Base-by-base conservation (phyloP, 2,888 invertebrate genomes). In the Augiades crinisus region DNA sequence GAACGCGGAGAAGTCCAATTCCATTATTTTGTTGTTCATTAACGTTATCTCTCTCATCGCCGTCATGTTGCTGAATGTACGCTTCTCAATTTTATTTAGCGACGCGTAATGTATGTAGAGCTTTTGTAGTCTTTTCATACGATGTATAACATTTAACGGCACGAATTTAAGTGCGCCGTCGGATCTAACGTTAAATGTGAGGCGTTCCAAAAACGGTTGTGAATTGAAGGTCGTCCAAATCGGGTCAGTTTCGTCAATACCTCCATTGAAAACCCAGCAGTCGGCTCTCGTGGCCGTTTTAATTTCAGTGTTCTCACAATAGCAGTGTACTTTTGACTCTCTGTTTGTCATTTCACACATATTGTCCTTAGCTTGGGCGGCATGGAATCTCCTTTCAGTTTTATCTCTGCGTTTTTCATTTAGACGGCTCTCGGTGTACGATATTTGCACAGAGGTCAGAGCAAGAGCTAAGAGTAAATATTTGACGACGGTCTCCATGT, bases 181-280 rank as follows among this genome's bases (percentile, higher is more conserved):
- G 5, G 92, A 92, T 60, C 94, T 91, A 1, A 95, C 93, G 64
- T 93, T 92, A 68, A 96, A 93, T 55, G 92, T 93, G 43, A 96
- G 84, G 61, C 92, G 92, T 62, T 92, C 91, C 58, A 95, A 74
- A 61, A 92, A 90, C 13, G 92, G 92, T 69, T 96, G 95, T 7
- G 94, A 93, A 51, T 90, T 90, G 75, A 95, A 95, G 55, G 92
- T 91, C 36, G 90, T 86, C 95, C 96, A 96, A 60, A 94, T 90
- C 7, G 92, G 91, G 70, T 95, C 93, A 46, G 92, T 92, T 64
- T 93, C 93, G 55, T 91, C 91, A 6, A 92, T 91, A 10, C 93
- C 93, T 17, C 91, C 91, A 53, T 92, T 92, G 75, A 95, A 94
- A n/a, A 96, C 92, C 92, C 94, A 93, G 67, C 96, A 96, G 67